Conservation (phyloP, 2,888 invertebrate species). For the Euproctis similis region DNA sequence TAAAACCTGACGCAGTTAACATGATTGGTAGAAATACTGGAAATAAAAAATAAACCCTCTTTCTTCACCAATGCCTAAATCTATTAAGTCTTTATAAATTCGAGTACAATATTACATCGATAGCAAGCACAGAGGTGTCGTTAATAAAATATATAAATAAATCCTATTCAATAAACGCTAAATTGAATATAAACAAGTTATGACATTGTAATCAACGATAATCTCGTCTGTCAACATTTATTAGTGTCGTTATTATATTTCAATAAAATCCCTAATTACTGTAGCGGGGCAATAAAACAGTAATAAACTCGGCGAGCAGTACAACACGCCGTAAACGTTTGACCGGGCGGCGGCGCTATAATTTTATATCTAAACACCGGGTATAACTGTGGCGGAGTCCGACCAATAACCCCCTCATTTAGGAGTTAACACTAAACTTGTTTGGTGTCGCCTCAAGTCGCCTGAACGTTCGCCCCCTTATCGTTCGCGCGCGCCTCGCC, state of each 20-base stretch:
- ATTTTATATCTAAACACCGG: conserved; percentile 32
- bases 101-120: no score
- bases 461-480: conserved; percentile 44
- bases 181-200: no score
- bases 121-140: no score
- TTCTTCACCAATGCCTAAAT: no score
- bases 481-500: conserved; percentile 39
- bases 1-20: no score
- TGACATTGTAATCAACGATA: no score
- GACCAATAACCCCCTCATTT: conserved; percentile 38
- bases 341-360: conserved; percentile 30
- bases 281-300: conserved; percentile 26
- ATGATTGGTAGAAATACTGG: no score
- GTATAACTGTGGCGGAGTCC: conserved; percentile 24
- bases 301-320: conserved; percentile 26
- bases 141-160: no score
- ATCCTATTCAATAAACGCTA: no score
- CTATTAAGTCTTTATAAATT: no score
- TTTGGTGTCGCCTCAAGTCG: conserved; percentile 33
- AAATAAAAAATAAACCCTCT: no score
- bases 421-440: conserved; percentile 43
- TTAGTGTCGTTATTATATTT: conserved; percentile 11
- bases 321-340: conserved; percentile 25
- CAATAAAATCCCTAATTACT: conserved; percentile 20
- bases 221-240: conserved; percentile 15